A percentile compares a stretch with the other conserved stretches of the same genome.
These are phyloP conservation scores for Pseudachorutes palmiensis DNA, from an alignment of 1,140 invertebrate genomes.

Conservation along the genomic window DNA sequence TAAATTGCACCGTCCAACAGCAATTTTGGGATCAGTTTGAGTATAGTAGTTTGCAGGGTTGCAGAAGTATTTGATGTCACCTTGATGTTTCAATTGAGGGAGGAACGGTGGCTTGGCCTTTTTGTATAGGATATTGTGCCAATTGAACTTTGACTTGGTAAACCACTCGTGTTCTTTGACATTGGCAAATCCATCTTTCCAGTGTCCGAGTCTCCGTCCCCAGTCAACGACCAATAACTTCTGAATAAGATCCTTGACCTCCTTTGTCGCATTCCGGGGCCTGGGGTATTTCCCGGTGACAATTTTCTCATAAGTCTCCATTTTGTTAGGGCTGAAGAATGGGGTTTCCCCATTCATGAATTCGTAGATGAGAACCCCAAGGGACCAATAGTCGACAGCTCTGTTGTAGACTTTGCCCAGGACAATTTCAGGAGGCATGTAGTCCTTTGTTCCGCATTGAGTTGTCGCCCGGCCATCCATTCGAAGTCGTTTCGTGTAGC, in stretches of 20 bases:
- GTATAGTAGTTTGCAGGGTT: conserved; percentile 49
- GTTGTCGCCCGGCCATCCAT: conserved; percentile 82
- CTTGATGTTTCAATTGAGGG: conserved; percentile 58
- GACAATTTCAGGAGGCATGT: conserved; percentile 57
- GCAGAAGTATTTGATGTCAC: conserved; percentile 72
- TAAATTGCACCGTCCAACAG: neutral
- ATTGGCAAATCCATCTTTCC: conserved; percentile 64
- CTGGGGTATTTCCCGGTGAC: conserved; percentile 51
- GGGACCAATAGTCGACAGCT: conserved; percentile 57
- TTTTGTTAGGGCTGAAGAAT: conserved; percentile 54
- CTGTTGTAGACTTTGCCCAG: conserved; percentile 55
- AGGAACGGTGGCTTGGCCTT: conserved; percentile 66
- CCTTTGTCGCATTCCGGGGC: conserved; percentile 56
- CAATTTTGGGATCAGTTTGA: conserved; percentile 38
- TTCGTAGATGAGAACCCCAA: conserved; percentile 43
- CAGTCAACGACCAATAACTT: conserved; percentile 50
- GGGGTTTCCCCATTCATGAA: conserved; percentile 45
- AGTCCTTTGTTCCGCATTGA: conserved; percentile 77
- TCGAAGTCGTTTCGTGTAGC: conserved; percentile 77
- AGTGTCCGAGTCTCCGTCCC: conserved; percentile 61
- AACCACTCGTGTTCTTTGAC: conserved; percentile 72
- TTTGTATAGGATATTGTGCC: conserved; percentile 76
- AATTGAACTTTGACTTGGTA: conserved; percentile 56
- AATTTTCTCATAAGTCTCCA: conserved; percentile 59
- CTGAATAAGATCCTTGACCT: conserved; percentile 75